Percentiles rank a stretch among this genome's conserved stretches.
These are phyloP conservation scores for Ardeotis arabs DNA, from an alignment of 2,113 vertebrate genomes.

Conservation along the genomic window DNA sequence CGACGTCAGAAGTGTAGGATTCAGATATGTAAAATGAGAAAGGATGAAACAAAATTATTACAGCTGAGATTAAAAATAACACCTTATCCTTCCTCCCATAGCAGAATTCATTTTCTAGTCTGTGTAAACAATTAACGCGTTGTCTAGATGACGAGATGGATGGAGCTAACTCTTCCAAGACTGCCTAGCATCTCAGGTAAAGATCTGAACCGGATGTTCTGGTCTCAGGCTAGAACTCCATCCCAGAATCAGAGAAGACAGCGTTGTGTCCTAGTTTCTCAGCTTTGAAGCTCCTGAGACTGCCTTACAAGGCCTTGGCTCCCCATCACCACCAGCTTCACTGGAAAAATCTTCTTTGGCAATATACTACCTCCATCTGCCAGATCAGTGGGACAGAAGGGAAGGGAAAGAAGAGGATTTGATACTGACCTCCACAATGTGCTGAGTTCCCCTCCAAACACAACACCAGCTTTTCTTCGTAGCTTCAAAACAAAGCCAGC, in stretches of 20 bases:
- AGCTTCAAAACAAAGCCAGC: not conserved
- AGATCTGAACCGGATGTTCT: not conserved
- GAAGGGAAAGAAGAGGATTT: not conserved
- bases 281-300: not conserved
- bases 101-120: not conserved
- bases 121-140: not conserved
- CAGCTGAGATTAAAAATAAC: not conserved
- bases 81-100: not conserved
- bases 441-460: not conserved
- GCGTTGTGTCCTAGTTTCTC: not conserved
- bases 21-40: not conserved
- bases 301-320: not conserved
- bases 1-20: not conserved
- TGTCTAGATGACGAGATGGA: not conserved
- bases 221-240: not conserved
- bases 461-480: not conserved
- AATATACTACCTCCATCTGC: not conserved
- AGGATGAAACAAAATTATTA: not conserved
- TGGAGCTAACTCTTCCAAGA: not conserved
- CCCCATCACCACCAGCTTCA: not conserved
- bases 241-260: not conserved
- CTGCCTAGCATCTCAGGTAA: not conserved
- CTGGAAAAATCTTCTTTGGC: not conserved
- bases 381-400: not conserved
- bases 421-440: not conserved